Conservation (phyloP, 1,140 invertebrate genomes). For the Uloborus diversus region DNA sequence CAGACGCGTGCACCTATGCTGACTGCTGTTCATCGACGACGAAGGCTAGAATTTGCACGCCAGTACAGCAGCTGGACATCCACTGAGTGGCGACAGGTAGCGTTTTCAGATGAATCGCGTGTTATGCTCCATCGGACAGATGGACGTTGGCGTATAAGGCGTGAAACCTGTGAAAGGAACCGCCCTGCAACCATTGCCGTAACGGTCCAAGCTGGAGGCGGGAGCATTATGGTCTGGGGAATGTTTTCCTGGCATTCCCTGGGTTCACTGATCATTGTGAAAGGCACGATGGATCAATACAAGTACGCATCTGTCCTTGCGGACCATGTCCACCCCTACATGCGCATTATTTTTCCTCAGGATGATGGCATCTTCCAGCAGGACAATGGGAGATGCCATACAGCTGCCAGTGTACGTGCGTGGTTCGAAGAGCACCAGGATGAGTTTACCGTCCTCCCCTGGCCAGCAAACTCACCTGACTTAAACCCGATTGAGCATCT, state of each 20-base stretch:
- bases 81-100: background rate
- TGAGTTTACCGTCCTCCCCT: no score
- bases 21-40: background rate
- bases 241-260: slow-evolving; percentile 23
- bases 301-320: background rate
- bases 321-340: slow-evolving; percentile 16
- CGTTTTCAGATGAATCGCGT: background rate
- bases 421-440: slow-evolving; percentile 1
- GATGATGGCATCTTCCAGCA: background rate
- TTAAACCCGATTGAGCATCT: background rate
- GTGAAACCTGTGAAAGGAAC: background rate
- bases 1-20: background rate
- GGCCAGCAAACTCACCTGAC: background rate
- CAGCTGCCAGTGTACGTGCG: background rate
- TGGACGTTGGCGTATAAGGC: background rate
- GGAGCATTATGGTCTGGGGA: slow-evolving; percentile 15
- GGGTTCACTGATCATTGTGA: background rate
- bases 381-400: slow-evolving; percentile 22
- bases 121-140: background rate
- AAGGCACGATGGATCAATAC: background rate
- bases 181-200: background rate
- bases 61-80: background rate
- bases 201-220: slow-evolving; percentile 9
- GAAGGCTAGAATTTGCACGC: slow-evolving; percentile 10
- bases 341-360: slow-evolving; percentile 2